Evolutionary conservation across 2,113 vertebrate genomes (phyloP).

Genomic region (Spea multiplicata): DNA sequence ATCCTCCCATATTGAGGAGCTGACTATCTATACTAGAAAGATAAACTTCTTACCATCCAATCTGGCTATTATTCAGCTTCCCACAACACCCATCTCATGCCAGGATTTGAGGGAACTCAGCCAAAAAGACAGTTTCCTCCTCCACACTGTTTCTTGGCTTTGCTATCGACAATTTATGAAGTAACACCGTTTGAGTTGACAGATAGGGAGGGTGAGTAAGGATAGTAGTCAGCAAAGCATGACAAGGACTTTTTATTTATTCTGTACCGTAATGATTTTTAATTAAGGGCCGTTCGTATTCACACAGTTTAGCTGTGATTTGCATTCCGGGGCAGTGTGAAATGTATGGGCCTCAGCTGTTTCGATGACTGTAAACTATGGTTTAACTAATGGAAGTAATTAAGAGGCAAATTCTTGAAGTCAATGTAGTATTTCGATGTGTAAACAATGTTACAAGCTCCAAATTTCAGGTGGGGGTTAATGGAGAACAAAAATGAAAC

Average conservation of each 20-base stretch:
- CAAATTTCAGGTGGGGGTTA: not conserved
- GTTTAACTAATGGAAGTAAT: not conserved
- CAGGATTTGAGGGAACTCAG: not conserved
- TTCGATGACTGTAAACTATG: not conserved
- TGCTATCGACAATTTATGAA: slow-evolving; percentile 14
- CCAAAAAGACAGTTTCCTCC: not conserved
- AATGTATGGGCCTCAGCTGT: not conserved
- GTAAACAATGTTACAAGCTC: not conserved
- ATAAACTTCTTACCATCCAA: not conserved
- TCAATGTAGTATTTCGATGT: not conserved
- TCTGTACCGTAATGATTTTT: slow-evolving; percentile 11
- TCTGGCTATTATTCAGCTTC: not conserved
- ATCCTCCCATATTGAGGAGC: too few relatives aligned
- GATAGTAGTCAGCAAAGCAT: slow-evolving; percentile 4
- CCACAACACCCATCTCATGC: not conserved
- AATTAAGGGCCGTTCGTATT: slow-evolving; percentile 13
- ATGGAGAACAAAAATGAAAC: too few relatives aligned
- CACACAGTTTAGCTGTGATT: not conserved
- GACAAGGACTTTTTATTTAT: slow-evolving; percentile 28
- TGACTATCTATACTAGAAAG: too few relatives aligned
- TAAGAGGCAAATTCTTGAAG: not conserved
- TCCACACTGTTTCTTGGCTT: slow-evolving; percentile 4
- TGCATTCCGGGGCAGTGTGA: slow-evolving; percentile 8
- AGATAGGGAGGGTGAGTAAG: slow-evolving; percentile 19
- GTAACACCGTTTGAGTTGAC: slow-evolving; percentile 13